Evolutionary conservation across 1,140 invertebrate species (phyloP).

Genomic region (Xylocopa sonorina): DNA sequence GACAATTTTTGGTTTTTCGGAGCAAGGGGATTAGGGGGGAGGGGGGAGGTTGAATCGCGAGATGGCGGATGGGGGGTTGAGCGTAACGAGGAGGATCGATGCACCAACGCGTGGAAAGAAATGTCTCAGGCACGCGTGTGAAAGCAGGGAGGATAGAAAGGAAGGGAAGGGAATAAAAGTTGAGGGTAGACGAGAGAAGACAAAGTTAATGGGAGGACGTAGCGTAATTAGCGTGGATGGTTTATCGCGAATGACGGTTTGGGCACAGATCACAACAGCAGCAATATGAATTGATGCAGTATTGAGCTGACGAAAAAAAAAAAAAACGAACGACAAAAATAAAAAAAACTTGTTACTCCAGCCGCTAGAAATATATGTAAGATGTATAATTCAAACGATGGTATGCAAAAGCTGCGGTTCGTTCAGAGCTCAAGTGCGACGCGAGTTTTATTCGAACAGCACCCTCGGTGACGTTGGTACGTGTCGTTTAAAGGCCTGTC

Average conservation of each 20-base stretch:
- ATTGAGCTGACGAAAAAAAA: conserved; percentile 67
- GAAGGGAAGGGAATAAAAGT: background rate
- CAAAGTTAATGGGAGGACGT: background rate
- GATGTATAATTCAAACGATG: conserved; percentile 44
- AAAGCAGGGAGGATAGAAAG: background rate
- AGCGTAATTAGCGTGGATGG: conserved; percentile 17
- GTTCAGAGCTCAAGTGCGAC: conserved; percentile 33
- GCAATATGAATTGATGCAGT: conserved; percentile 71
- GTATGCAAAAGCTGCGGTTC: conserved; percentile 39
- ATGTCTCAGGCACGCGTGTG: conserved; percentile 6
- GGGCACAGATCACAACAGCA: conserved; percentile 60
- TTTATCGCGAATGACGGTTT: conserved; percentile 40
- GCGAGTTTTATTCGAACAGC: background rate
- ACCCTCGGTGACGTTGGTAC: background rate
- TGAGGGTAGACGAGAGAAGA: background rate
- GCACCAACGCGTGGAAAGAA: conserved; percentile 9
- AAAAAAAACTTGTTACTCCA: conserved; percentile 69
- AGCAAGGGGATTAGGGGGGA: too few species aligned
- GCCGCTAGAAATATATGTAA: conserved; percentile 69
- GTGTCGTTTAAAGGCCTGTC: too few species aligned
- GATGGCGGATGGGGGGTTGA: background rate
- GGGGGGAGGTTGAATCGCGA: background rate
- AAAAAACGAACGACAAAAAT: conserved; percentile 34
- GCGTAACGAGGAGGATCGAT: conserved; percentile 25
- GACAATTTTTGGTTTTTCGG: background rate